Conservation (phyloP, 2,888 invertebrate genomes). For the Notodromas monacha region DNA sequence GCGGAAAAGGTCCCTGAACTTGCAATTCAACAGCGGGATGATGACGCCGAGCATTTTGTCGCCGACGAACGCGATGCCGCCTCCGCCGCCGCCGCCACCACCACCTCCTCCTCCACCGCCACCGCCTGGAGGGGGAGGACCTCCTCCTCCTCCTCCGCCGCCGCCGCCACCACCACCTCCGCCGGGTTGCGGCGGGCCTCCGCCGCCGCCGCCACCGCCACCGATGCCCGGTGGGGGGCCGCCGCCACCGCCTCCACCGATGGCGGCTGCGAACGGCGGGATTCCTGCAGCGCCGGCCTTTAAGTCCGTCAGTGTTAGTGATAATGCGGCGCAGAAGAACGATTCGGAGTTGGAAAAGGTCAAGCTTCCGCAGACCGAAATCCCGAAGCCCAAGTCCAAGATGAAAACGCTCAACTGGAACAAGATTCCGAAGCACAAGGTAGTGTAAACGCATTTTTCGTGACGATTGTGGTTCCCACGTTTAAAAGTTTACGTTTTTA, state of each 20-base stretch:
- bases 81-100: slow-evolving; percentile 20
- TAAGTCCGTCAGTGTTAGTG: slow-evolving; percentile 10
- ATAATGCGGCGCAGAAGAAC: slow-evolving; percentile 8
- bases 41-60: slow-evolving; percentile 13
- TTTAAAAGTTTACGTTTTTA: too few species aligned
- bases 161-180: slow-evolving; percentile 11
- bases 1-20: slow-evolving; percentile 6
- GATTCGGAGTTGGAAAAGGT: slow-evolving; percentile 15
- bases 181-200: slow-evolving; percentile 9
- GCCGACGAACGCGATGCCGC: slow-evolving; percentile 16
- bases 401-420: slow-evolving; percentile 97
- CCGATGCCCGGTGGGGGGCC: slow-evolving; percentile 10
- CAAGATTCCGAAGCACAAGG: slow-evolving; percentile 67
- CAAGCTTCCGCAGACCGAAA: slow-evolving; percentile 51
- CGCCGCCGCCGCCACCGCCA: slow-evolving; percentile 11
- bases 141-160: slow-evolving; percentile 16
- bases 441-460: slow-evolving; percentile 16
- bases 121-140: slow-evolving; percentile 11
- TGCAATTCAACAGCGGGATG: neutral
- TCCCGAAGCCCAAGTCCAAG: slow-evolving; percentile 68
- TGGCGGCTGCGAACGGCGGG: slow-evolving; percentile 6
- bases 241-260: slow-evolving; percentile 9
- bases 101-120: slow-evolving; percentile 14
- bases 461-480: slow-evolving; percentile 5
- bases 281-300: slow-evolving; percentile 8